phyloP scores from a whole-genome alignment of 2,113 vertebrate species.

The Hippotragus niger region DNA sequence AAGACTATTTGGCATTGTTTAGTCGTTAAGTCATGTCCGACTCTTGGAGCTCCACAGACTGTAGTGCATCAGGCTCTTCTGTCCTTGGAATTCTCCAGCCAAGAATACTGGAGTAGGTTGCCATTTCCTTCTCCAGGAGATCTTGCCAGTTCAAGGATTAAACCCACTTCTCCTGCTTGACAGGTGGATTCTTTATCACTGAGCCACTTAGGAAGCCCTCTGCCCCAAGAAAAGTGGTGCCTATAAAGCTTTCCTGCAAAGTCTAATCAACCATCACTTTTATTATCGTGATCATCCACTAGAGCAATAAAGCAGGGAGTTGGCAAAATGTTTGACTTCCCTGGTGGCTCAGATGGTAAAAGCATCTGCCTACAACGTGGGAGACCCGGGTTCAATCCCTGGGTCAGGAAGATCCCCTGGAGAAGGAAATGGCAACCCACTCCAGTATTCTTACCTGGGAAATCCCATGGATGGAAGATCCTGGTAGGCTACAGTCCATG shows the following conservation, averaged over 20 bases:
- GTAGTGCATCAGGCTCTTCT: neutral
- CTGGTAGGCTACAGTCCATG: no score
- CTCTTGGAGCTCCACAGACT: neutral
- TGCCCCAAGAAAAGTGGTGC: neutral
- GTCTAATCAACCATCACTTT: neutral
- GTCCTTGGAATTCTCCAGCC: neutral
- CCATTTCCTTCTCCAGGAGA: neutral
- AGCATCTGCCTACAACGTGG: no score
- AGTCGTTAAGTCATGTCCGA: rapidly evolving
- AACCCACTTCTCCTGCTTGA: neutral
- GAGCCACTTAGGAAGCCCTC: neutral
- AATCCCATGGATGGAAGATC: no score
- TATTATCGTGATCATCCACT: neutral
- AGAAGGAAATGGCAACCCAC: no score
- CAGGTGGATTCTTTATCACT: neutral
- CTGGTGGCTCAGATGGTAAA: no score
- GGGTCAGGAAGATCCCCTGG: no score
- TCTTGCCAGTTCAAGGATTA: neutral
- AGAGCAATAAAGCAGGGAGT: neutral
- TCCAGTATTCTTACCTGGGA: no score
- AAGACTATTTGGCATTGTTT: neutral
- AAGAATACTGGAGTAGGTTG: neutral
- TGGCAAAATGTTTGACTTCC: neutral
- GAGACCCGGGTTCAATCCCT: no score
- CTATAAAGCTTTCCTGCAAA: neutral